Evolutionary conservation across 2,888 invertebrate species (phyloP).

Genomic region (Lasioglossum leucozonium): DNA sequence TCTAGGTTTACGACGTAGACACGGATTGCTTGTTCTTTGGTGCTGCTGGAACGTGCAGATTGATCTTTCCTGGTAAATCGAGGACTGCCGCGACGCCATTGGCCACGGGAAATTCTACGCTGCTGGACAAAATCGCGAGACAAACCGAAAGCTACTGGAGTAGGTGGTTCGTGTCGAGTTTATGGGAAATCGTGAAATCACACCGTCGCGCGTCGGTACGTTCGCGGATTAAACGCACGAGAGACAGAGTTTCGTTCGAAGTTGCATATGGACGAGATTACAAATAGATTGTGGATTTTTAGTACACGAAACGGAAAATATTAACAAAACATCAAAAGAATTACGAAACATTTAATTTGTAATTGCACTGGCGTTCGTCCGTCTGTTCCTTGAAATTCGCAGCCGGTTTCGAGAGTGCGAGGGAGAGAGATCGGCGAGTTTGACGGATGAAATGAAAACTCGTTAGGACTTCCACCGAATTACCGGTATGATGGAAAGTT

Average conservation of each 20-base stretch:
- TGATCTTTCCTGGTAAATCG: not conserved
- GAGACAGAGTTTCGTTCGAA: not conserved
- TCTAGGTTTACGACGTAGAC: conserved; percentile 15
- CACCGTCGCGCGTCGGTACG: no score
- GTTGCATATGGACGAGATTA: not conserved
- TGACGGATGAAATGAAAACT: not conserved
- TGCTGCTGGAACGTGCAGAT: not conserved
- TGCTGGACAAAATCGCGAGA: not conserved
- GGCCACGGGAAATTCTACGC: not conserved
- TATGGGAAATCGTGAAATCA: not conserved
- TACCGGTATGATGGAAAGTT: not conserved
- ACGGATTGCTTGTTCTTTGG: conserved; percentile 3
- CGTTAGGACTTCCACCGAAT: not conserved
- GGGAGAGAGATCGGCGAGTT: not conserved
- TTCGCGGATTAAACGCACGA: not conserved
- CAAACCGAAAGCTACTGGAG: not conserved
- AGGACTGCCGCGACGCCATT: not conserved
- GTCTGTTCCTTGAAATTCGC: not conserved
- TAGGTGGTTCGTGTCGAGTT: not conserved
- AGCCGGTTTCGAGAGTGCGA: not conserved
- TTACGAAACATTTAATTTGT: no score
- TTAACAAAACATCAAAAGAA: not conserved
- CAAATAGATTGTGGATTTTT: not conserved
- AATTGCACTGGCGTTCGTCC: not conserved
- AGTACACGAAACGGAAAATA: not conserved